Base-by-base conservation (phyloP, 2,113 vertebrate species). In the Centropus bengalensis region DNA sequence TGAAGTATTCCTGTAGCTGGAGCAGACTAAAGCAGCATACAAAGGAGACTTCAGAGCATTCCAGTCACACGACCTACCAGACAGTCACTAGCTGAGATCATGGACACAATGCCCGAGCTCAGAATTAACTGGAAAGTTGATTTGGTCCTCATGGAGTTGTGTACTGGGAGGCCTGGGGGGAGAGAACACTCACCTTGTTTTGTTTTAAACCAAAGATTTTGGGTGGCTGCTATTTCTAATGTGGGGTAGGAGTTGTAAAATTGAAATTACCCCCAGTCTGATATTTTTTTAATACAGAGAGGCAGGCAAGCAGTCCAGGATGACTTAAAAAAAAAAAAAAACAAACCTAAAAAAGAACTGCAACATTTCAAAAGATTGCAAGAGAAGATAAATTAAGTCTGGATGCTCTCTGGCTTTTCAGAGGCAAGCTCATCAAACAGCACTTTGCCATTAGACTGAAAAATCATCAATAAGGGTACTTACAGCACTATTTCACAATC, bases 161-260 rank as follows among this genome's bases (percentile, higher is more conserved):
- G 0, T 18, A 1, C 1, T 27, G 26, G 27, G 32, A 18, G 55
- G 1, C 1, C 24, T 28, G 27, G 32, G 21, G 55, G n/a, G 6
- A 49, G 22, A 12, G 47, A 10, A 23, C 47, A 49, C 36, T 56
- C 6, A 19, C 3, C 14, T 15, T 70, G 22, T 12, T 86, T 49
- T 21, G 4, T 19, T 82, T 88, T 74, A 82, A 85, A 59, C 2
- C 38, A 33, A 63, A 40, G 6, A 45, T 38, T 42, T 24, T 7
- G 22, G 26, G n/a, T 24, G 5, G 9, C 0, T 14, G 27, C 22
- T 62, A 52, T 83, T 92, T 69, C 21, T 49, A 60, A 19, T 5
- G 12, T 14, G 2, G 10, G 1, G 2, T 1, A 23, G 13, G 32
- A 84, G 62, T 1, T 47, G 6, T 18, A 63, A 86, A 88, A 63